These are phyloP conservation scores for Mormyrus lacerda DNA, from an alignment of 2,113 vertebrate genomes.

Conservation along the genomic window DNA sequence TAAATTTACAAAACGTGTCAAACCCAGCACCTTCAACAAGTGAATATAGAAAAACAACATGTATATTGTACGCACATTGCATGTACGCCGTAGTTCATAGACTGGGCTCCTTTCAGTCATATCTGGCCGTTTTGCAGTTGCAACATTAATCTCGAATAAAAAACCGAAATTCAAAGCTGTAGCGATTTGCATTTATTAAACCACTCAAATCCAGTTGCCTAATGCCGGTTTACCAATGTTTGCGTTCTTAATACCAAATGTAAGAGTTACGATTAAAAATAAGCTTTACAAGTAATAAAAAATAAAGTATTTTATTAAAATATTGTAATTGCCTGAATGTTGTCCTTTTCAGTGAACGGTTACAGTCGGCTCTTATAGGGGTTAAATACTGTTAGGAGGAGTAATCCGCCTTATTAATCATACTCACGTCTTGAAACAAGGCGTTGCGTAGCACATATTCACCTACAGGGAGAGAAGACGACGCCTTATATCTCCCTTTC, in stretches of 20 bases:
- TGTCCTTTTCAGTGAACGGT: background rate
- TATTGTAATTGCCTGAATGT: background rate
- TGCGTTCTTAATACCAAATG: background rate
- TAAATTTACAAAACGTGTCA: background rate
- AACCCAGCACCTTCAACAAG: background rate
- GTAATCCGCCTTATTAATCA: background rate
- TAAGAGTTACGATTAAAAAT: background rate
- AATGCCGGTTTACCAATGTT: background rate
- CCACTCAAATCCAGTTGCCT: background rate
- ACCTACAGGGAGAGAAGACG: slow-evolving; percentile 31
- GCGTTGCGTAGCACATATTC: slow-evolving; percentile 23
- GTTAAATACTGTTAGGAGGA: background rate
- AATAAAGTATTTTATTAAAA: background rate
- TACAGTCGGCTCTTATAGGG: background rate
- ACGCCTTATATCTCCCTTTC: slow-evolving; percentile 49
- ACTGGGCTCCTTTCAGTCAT: background rate
- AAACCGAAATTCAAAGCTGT: background rate
- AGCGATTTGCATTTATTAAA: background rate
- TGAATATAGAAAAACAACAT: background rate
- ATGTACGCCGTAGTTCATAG: background rate
- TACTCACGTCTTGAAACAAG: background rate
- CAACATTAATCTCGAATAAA: background rate
- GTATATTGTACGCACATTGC: background rate
- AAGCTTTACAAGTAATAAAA: background rate
- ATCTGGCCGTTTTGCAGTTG: background rate